phyloP scores from a whole-genome alignment of 2,888 invertebrate genomes.

The Dorcus parallelipipedus region DNA sequence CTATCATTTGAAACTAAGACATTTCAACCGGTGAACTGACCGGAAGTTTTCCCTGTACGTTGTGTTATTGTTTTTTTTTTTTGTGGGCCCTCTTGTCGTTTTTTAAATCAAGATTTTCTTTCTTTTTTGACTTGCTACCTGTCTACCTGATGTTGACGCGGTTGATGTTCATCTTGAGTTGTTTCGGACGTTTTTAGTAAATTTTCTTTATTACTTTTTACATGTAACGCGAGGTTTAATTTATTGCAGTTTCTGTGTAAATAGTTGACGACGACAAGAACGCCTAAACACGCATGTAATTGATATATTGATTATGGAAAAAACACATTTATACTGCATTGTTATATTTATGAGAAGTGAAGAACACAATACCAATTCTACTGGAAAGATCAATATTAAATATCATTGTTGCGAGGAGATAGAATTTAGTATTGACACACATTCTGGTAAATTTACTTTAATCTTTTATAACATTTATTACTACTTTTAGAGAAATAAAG shows the following conservation, averaged over 20 bases:
- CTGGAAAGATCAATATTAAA: slow-evolving; percentile 15
- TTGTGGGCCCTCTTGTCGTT: slow-evolving; percentile 11
- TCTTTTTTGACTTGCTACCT: slow-evolving; percentile 7
- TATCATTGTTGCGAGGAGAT: slow-evolving; percentile 17
- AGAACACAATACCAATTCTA: neutral
- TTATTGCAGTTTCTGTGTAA: slow-evolving; percentile 7
- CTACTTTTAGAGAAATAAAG: slow-evolving; percentile 22
- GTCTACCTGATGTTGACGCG: slow-evolving; percentile 8
- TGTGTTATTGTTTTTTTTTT: neutral
- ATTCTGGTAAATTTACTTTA: slow-evolving; percentile 21
- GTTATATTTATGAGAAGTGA: slow-evolving; percentile 6
- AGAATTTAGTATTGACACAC: slow-evolving; percentile 17
- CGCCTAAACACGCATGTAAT: slow-evolving; percentile 2
- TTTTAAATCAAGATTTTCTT: neutral
- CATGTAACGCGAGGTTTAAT: neutral
- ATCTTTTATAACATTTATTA: slow-evolving; percentile 22
- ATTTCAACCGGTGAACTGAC: slow-evolving; percentile 1
- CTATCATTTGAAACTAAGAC: slow-evolving; percentile 12
- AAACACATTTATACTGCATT: slow-evolving; percentile 10
- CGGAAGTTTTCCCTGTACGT: neutral
- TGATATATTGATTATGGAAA: neutral
- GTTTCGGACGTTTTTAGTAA: neutral
- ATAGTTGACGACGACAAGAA: slow-evolving; percentile 15
- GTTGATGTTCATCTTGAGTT: neutral
- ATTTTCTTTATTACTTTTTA: neutral